Evolutionary conservation across 2,888 invertebrate species (phyloP).

Genomic region (Ochropacha duplaris): DNA sequence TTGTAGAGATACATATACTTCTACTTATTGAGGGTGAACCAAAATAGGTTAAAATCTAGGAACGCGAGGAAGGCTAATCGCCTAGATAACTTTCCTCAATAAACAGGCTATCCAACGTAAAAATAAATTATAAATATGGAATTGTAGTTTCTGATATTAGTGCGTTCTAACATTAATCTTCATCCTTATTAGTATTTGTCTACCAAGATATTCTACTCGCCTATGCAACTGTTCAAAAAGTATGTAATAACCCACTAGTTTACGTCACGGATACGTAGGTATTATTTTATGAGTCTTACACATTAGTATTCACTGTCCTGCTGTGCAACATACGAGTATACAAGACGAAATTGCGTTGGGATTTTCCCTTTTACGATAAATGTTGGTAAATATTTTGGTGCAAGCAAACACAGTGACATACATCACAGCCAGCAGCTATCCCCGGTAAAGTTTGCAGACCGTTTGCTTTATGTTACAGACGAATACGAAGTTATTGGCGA

Average conservation of each 20-base stretch:
- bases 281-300: neutral
- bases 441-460: constrained; percentile 37
- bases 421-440: constrained; percentile 37
- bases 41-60: no score
- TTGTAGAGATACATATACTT: no score
- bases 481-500: constrained; percentile 83
- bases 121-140: no score
- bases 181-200: no score
- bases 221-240: no score
- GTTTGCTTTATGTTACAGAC: constrained; percentile 59
- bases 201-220: no score
- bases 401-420: constrained; percentile 18
- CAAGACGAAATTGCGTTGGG: neutral
- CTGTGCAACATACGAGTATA: neutral
- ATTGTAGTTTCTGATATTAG: no score
- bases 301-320: neutral
- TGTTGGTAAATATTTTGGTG: neutral
- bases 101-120: no score
- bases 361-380: neutral
- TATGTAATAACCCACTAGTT: neutral
- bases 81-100: no score
- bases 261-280: neutral
- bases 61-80: no score
- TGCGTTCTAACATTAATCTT: no score
- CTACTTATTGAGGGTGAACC: no score